Evolutionary conservation across 2,888 invertebrate species (phyloP).

Genomic region (Syrphus vitripennis): DNA sequence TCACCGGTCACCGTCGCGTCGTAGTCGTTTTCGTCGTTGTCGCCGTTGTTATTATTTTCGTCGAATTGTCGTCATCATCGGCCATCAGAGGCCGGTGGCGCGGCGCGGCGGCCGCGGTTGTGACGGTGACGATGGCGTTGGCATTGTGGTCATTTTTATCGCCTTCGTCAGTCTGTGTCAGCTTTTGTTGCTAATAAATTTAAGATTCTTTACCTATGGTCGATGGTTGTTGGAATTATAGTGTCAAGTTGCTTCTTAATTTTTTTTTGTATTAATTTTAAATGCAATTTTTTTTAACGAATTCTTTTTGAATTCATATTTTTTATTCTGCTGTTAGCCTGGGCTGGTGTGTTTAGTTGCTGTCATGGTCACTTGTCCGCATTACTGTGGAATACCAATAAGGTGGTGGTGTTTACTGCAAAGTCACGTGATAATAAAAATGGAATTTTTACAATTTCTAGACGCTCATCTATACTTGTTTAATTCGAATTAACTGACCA

Average conservation of each 20-base stretch:
- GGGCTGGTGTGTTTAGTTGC: neutral
- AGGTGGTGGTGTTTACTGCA: slow-evolving; percentile 27
- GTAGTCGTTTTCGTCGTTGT: neutral
- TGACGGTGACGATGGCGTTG: neutral
- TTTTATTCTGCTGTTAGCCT: slow-evolving; percentile 21
- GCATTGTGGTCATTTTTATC: neutral
- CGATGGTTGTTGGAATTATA: slow-evolving; percentile 4
- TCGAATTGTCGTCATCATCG: slow-evolving; percentile 29
- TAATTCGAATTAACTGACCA: neutral
- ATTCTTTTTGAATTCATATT: slow-evolving; percentile 45
- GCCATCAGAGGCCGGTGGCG: no score
- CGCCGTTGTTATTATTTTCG: slow-evolving; percentile 6
- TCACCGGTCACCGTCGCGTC: slow-evolving; percentile 20
- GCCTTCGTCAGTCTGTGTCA: slow-evolving; percentile 19
- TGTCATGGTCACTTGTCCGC: slow-evolving; percentile 53
- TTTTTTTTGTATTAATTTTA: slow-evolving; percentile 7
- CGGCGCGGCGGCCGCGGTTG: no score
- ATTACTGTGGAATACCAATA: slow-evolving; percentile 65
- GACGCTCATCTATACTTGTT: slow-evolving; percentile 9
- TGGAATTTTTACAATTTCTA: slow-evolving; percentile 47
- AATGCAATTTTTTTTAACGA: slow-evolving; percentile 14
- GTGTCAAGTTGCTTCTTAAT: slow-evolving; percentile 22
- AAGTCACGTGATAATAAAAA: slow-evolving; percentile 29
- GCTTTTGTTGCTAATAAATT: slow-evolving; percentile 27
- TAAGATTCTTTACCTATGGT: slow-evolving; percentile 46